Evolutionary conservation across 2,888 invertebrate genomes (phyloP).

Genomic region (Melieria picta): DNA sequence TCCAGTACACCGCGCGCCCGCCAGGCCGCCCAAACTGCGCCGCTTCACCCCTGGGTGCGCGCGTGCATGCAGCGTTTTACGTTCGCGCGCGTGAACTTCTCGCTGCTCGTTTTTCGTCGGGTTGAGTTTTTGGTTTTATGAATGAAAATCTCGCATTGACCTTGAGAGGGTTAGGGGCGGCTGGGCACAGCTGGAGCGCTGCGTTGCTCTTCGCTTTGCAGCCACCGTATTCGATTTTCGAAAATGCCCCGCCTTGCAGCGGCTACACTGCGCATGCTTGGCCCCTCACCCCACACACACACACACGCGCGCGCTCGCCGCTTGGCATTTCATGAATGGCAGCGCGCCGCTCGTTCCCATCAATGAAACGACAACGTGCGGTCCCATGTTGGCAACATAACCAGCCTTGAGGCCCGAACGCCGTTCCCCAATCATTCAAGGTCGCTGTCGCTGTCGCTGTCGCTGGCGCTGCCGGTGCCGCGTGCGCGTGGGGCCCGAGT

Average conservation of each 20-base stretch:
- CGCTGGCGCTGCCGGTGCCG: neutral
- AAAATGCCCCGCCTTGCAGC: neutral
- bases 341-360: neutral
- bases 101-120: conserved; percentile 3
- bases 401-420: conserved; percentile 13
- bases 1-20: too few species aligned
- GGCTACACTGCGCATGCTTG: conserved; percentile 12
- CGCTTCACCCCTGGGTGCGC: neutral
- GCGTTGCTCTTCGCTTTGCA: conserved; percentile 19
- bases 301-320: neutral
- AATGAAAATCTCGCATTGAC: conserved; percentile 49
- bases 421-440: conserved; percentile 32
- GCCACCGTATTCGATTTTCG: conserved; percentile 26
- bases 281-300: neutral
- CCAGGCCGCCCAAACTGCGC: too few species aligned
- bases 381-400: conserved; percentile 5
- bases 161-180: conserved; percentile 33
- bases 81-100: neutral
- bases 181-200: conserved; percentile 17
- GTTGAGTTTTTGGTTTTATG: conserved; percentile 49
- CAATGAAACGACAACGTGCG: conserved; percentile 8
- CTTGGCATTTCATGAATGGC: conserved; percentile 29
- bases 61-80: conserved; percentile 6
- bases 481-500: neutral
- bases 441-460: conserved; percentile 19